Evolutionary conservation across 2,888 invertebrate genomes (phyloP), one percentile per base, ranked within the genome.

Genomic region (Agrochola lota): DNA sequence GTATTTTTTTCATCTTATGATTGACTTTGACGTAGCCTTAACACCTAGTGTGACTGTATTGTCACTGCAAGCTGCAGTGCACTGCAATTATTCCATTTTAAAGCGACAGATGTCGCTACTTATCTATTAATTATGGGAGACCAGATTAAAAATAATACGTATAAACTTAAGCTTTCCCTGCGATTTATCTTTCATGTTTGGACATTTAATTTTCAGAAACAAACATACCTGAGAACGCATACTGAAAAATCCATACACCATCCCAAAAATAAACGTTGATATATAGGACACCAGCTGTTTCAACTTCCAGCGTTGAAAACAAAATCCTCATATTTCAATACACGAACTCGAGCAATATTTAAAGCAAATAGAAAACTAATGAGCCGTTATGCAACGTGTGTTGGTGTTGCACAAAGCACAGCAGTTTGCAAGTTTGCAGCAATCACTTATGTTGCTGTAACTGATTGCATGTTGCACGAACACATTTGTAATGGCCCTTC

Each of bases 401-500:
- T 82, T 83, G 78, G 83, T 68, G 79, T 85, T 89, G 91, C 88
- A 90, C 84, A 89, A 88, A 88, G 89, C 88, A 89, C 88, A 89
- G 88, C 89, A 91, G 90, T 93, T 93, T 90, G 92, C 93, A 91
- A 94, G 92, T 94, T 94, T 86, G 91, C 91, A 81, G 92, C 93
- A 92, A 95, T 95, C 94, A 93, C 93, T 95, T 94, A 94, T 87
- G 90, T 83, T 90, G 87, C 83, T 87, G 89, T 93, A 92, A 95
- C 92, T 89, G 93, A 94, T 95, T 93, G 94, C 93, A 92, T 91
- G 93, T 90, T 87, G 92, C 95, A 93, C 93, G 93, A 92, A 91
- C 87, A 86, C 83, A 89, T 84, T 81, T 74, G 85, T 93, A 91
- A 93, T 92, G 91, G 88, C 87, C 92, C 83, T 88, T 87, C 92